phyloP scores from a whole-genome alignment of 2,888 invertebrate genomes.

The Crepidodera aurea region DNA sequence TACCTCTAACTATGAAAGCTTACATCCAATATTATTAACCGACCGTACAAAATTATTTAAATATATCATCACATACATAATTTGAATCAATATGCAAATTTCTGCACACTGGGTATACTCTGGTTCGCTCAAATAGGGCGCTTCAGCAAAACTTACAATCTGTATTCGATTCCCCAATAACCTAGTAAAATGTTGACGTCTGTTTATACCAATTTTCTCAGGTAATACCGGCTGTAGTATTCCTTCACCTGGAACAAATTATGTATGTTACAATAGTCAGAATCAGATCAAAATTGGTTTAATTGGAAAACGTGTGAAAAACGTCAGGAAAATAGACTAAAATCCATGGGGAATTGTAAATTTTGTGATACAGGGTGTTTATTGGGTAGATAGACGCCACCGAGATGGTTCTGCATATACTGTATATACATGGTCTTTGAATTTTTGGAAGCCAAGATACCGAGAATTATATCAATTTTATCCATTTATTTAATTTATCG shows the following conservation, averaged over 20 bases:
- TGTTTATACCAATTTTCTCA: neutral
- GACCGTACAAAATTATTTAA: slow-evolving; percentile 28
- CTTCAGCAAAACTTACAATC: slow-evolving; percentile 9
- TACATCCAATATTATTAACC: slow-evolving; percentile 14
- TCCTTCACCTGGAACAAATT: slow-evolving; percentile 18
- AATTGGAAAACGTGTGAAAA: no score
- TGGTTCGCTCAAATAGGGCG: neutral
- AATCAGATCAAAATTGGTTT: no score
- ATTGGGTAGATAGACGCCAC: no score
- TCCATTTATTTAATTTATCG: no score
- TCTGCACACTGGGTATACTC: slow-evolving; percentile 17
- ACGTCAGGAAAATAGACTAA: no score
- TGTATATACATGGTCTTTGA: no score
- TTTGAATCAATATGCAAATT: slow-evolving; percentile 22
- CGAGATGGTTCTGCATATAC: no score
- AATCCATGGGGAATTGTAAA: no score
- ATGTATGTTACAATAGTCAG: no score
- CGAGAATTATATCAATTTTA: no score
- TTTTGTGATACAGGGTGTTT: no score
- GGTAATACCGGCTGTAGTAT: neutral
- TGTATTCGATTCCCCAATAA: slow-evolving; percentile 1
- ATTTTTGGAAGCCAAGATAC: no score
- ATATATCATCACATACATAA: slow-evolving; percentile 25
- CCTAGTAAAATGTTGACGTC: neutral
- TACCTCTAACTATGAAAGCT: slow-evolving; percentile 1